Percentiles rank a stretch among this genome's conserved stretches.
Evolutionary conservation across 92 coral and sea anemone species (phyloP).

Genomic region (Porites rus): DNA sequence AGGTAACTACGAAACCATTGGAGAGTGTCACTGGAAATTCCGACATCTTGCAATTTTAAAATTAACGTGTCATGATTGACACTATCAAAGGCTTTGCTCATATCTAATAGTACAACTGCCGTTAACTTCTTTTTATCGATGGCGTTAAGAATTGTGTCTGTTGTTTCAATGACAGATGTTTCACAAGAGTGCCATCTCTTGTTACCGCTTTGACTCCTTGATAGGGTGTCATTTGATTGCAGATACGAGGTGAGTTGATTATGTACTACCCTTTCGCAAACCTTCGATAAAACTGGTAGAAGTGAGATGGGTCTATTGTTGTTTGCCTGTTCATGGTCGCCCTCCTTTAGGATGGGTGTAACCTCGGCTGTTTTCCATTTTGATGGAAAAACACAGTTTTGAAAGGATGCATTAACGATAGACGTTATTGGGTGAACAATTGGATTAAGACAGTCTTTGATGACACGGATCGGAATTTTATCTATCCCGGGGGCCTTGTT

Average conservation of each 20-base stretch:
- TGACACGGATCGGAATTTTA: too few species aligned
- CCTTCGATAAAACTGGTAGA: slow-evolving; percentile 58
- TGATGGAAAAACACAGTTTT: slow-evolving; percentile 14
- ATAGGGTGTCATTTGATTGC: slow-evolving; percentile 33
- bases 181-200: slow-evolving; percentile 63
- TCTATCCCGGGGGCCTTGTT: slow-evolving; percentile 37
- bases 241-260: slow-evolving; percentile 51
- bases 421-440: slow-evolving; percentile 32
- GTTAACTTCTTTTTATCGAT: slow-evolving; percentile 49
- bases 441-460: slow-evolving; percentile 8
- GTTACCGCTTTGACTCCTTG: slow-evolving; percentile 60
- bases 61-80: neutral
- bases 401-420: slow-evolving; percentile 38
- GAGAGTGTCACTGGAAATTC: neutral
- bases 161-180: slow-evolving; percentile 41
- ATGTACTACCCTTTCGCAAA: slow-evolving; percentile 49
- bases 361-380: slow-evolving; percentile 67
- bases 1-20: slow-evolving; percentile 51
- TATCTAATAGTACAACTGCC: slow-evolving; percentile 52
- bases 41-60: slow-evolving; percentile 26
- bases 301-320: slow-evolving; percentile 63
- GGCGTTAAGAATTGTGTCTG: slow-evolving; percentile 19
- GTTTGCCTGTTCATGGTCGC: slow-evolving; percentile 55
- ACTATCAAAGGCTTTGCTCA: slow-evolving; percentile 46
- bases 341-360: slow-evolving; percentile 43